Evolutionary conservation across 2,113 vertebrate species (phyloP).

Genomic region (Merops nubicus): DNA sequence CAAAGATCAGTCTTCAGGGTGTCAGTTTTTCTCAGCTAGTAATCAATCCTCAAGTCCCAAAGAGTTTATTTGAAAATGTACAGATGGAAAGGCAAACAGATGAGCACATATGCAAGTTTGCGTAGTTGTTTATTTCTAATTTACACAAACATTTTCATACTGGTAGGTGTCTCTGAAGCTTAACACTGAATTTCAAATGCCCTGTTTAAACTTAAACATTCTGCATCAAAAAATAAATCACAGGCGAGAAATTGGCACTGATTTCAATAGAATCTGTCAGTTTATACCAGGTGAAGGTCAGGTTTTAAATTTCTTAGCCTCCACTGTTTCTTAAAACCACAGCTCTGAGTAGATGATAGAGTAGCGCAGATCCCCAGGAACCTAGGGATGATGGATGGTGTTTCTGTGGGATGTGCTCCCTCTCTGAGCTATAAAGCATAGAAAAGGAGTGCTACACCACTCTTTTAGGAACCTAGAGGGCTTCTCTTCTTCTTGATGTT

Average conservation of each 20-base stretch:
- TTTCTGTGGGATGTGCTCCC: background rate
- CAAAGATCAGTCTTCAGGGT: background rate
- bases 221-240: background rate
- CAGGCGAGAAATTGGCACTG: background rate
- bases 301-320: conserved; percentile 26
- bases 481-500: background rate
- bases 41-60: background rate
- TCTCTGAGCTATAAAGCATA: background rate
- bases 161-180: background rate
- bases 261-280: conserved; percentile 27
- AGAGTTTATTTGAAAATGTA: conserved; percentile 30
- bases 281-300: background rate
- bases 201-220: background rate
- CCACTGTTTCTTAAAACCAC: conserved; percentile 7
- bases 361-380: background rate
- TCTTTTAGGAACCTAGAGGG: background rate
- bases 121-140: conserved; percentile 28
- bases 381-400: background rate
- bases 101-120: background rate
- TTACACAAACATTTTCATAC: conserved; percentile 17
- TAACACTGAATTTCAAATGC: background rate
- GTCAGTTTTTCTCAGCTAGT: conserved; percentile 7
- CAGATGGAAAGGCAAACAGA: background rate
- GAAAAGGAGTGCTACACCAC: background rate
- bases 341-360: background rate